Base-by-base conservation (phyloP, 2,888 invertebrate species). In the Sisyra nigra region DNA sequence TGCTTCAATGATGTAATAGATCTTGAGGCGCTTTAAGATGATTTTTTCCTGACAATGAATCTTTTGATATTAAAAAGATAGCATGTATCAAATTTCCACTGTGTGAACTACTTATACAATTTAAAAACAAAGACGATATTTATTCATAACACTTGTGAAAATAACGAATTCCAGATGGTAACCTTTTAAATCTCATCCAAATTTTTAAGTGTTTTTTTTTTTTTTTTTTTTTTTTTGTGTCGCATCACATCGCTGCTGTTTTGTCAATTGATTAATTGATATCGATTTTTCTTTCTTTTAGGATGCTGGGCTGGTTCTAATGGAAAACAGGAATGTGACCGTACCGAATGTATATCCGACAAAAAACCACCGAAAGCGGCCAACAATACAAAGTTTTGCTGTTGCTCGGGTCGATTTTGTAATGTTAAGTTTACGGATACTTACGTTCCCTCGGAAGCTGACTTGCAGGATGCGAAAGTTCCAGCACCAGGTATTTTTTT, bases 381-480 rank as follows among this genome's bases (percentile, higher is more conserved):
- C 47, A 75, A 74, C 11, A 71, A 65, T 51, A 77, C 74, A 46
- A 80, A 73, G 61, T 89, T 80, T 63, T 88, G 93, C 54, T 92
- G 91, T 58, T 92, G 91, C 56, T 73, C 73, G 4, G 78, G 77
- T 2, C 71, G 79, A 51, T 69, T 74, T 56, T 92, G 92, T 61
- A 92, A 92, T 62, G 68, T 67, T 17, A 78, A 83, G 53, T 76
- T 59, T 44, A 64, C 63, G 5, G 62, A 66, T 45, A 56, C 57
- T 30, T 63, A 67, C 45, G 57, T 62, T 7, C 62, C 66, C 7
- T 54, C 50, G 10, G 54, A 58, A 17, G 62, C 60, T 17, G 48
- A 53, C n/a, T 48, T 48, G 8, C 45, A 30, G 11, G 33, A 41
- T 33, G 19, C 34, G 5, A 19, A 35, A 14, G 3, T 40, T 15